Percentiles rank a stretch among this genome's conserved stretches.
These are phyloP conservation scores for Heteronetta atricapilla DNA, from an alignment of 2,113 vertebrate species.

Conservation along the genomic window DNA sequence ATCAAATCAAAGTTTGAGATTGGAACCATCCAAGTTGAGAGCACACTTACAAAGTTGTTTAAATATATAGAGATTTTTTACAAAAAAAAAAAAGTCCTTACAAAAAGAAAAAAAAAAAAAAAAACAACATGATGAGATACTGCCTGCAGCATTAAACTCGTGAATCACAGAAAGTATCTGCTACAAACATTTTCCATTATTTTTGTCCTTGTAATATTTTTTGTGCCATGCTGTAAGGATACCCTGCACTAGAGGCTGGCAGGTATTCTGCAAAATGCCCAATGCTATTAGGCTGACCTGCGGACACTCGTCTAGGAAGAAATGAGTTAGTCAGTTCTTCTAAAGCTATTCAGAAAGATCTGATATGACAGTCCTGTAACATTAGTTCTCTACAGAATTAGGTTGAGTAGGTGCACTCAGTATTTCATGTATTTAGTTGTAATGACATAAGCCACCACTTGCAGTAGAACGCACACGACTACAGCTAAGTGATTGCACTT, in stretches of 20 bases:
- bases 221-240: not conserved
- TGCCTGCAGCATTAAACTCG: not conserved
- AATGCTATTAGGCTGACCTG: conserved; percentile 2
- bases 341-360: not conserved
- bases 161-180: not conserved
- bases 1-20: fast-evolving
- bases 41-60: not conserved
- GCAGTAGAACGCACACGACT: not conserved
- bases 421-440: not conserved
- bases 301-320: not conserved
- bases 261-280: not conserved
- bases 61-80: not conserved
- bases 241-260: not conserved
- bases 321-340: not conserved
- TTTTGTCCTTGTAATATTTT: not conserved
- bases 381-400: not conserved
- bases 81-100: not conserved
- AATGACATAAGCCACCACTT: not conserved
- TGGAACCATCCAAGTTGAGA: not conserved
- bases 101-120: not conserved
- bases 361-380: not conserved
- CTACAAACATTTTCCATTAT: not conserved
- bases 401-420: not conserved
- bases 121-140: not conserved
- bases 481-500: not conserved